Evolutionary conservation across 2,888 invertebrate genomes (phyloP).

Genomic region (Fissipunctia ypsillon): DNA sequence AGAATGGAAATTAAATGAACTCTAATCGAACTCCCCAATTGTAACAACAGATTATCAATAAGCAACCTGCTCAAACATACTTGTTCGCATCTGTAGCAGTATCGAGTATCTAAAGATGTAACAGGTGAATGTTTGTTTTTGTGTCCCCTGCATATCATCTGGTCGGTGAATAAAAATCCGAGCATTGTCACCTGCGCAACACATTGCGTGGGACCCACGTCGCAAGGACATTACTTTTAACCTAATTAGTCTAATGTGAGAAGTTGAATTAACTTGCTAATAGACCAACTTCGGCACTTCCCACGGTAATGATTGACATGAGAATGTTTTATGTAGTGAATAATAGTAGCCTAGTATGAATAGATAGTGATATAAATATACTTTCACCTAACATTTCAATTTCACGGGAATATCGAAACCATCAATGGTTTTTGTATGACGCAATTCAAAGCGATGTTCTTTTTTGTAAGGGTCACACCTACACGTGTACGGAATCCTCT

Average conservation of each 20-base stretch:
- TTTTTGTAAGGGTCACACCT: constrained; percentile 79
- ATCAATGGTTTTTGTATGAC: constrained; percentile 71
- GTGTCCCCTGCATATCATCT: constrained; percentile 79
- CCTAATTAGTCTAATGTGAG: constrained; percentile 67
- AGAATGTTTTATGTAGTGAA: constrained; percentile 68
- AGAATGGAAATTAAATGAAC: neutral
- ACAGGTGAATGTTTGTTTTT: constrained; percentile 82
- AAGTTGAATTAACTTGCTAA: constrained; percentile 67
- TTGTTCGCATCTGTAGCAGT: constrained; percentile 72
- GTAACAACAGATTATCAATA: constrained; percentile 38
- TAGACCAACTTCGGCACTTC: constrained; percentile 70
- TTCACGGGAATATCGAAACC: constrained; percentile 64
- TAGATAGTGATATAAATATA: constrained; percentile 59
- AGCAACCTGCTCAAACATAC: constrained; percentile 55
- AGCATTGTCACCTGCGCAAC: constrained; percentile 78
- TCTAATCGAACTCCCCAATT: too few relatives aligned
- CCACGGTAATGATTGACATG: constrained; percentile 77
- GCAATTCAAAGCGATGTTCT: constrained; percentile 76
- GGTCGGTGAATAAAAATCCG: constrained; percentile 75
- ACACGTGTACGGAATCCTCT: constrained; percentile 82
- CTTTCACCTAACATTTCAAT: constrained; percentile 73
- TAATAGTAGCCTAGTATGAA: constrained; percentile 52
- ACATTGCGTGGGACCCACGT: constrained; percentile 69
- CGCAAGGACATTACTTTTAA: constrained; percentile 65
- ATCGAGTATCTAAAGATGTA: constrained; percentile 76